Base-by-base conservation (phyloP, 2,888 invertebrate genomes). In the Scaptomyza polygonia region DNA sequence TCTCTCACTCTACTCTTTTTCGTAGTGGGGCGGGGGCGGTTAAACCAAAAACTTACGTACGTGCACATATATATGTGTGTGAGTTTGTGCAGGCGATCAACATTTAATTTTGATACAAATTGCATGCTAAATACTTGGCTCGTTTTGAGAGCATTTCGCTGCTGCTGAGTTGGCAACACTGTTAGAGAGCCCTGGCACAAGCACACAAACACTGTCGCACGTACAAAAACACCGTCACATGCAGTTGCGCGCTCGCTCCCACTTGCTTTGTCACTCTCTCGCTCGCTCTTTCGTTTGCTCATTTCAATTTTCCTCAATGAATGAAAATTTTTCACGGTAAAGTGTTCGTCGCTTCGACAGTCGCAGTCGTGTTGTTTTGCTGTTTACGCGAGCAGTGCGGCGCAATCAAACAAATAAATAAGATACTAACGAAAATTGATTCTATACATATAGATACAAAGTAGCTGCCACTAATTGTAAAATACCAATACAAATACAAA, bases 301-400 rank as follows among this genome's bases (percentile, higher is more conserved):
- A 86, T 84, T 88, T 88, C 68, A 86, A 86, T 86, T 86, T 86
- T 86, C 85, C 84, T 86, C 88, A 86, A 86, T 86, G 83, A 84
- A 84, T 84, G 85, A 85, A 85, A 86, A 85, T 79, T 86, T 75
- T 85, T 88, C 86, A 86, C 88, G 85, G 86, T 73, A 79, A 80
- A 80, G 69, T 78, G 63, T 52, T 67, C 69, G 67, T 32, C n/a
- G 32, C 71, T 65, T 53, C 56, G 62, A 49, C 62, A 62, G 62
- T 74, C 79, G 55, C 61, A 67, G 53, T 78, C 62, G 65, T 58
- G 63, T 76, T 66, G 72, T 59, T 74, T 71, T 75, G 65, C 61
- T 54, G 72, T 84, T 80, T 76, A 73, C 73, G 76, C 71, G 62
- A 74, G 53, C 73, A 49, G 71, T 58, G 66, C 77, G 43, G 58